phyloP scores from a whole-genome alignment of 2,888 invertebrate species.

The Aphidius colemani region DNA sequence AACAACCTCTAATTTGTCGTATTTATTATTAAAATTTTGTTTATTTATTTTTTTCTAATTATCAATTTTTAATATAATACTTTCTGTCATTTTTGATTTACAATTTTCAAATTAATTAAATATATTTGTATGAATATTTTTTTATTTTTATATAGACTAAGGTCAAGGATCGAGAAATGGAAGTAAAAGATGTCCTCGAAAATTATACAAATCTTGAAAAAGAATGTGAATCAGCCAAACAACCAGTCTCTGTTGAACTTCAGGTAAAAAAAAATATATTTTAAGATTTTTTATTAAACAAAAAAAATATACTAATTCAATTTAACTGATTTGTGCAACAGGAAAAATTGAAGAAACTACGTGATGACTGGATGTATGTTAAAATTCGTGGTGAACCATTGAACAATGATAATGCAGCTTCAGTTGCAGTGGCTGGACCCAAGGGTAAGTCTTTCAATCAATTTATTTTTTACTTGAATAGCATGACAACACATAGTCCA shows the following conservation, averaged over 20 bases:
- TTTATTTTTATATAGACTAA: slow-evolving; percentile 50
- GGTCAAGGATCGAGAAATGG: slow-evolving; percentile 65
- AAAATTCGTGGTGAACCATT: slow-evolving; percentile 51
- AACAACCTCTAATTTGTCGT: background rate
- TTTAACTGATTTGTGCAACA: slow-evolving; percentile 36
- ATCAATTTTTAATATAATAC: slow-evolving; percentile 1
- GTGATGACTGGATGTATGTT: slow-evolving; percentile 64
- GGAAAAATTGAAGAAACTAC: slow-evolving; percentile 64
- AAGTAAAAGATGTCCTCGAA: slow-evolving; percentile 68
- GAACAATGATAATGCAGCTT: slow-evolving; percentile 21
- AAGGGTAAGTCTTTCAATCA: slow-evolving; percentile 43
- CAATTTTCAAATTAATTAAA: background rate
- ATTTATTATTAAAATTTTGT: too few species aligned
- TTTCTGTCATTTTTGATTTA: too few species aligned
- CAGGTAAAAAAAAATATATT: slow-evolving; percentile 52
- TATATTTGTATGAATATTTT: too few species aligned
- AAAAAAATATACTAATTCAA: background rate
- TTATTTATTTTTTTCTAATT: too few species aligned
- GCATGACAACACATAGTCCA: too few species aligned
- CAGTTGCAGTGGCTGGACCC: slow-evolving; percentile 9
- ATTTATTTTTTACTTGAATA: too few species aligned
- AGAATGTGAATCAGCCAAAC: slow-evolving; percentile 61
- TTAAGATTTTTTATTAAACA: background rate
- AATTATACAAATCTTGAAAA: slow-evolving; percentile 70
- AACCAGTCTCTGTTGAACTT: slow-evolving; percentile 61